phyloP scores from a whole-genome alignment of 2,113 vertebrate genomes.

The Dicaeum eximium region DNA sequence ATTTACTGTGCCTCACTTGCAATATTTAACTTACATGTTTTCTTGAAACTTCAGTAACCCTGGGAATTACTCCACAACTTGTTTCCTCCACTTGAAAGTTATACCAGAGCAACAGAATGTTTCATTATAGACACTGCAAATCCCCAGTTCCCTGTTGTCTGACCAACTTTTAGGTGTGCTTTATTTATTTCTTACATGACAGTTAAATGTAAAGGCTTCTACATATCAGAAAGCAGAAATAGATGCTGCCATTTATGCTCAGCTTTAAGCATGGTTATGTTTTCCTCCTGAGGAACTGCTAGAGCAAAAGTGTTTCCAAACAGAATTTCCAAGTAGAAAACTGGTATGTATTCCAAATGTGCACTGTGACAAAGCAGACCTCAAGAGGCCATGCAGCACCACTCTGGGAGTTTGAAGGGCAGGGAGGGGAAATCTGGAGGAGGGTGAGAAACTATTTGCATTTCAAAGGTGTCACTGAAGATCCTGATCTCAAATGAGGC shows the following conservation, averaged over 20 bases:
- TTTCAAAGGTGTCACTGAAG: not conserved
- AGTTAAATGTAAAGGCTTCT: not conserved
- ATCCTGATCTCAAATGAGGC: not conserved
- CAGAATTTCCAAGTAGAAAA: not conserved
- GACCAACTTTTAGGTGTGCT: not conserved
- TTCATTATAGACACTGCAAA: not conserved
- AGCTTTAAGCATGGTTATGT: not conserved
- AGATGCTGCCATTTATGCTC: not conserved
- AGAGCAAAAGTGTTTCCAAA: not conserved
- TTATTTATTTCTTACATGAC: not conserved
- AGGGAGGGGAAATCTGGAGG: not conserved
- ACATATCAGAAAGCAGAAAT: accelerated
- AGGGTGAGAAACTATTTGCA: not conserved
- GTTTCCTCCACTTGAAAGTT: not conserved
- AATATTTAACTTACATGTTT: not conserved
- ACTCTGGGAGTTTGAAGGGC: not conserved
- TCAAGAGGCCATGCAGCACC: accelerated
- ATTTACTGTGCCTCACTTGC: accelerated
- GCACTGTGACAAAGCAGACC: not conserved
- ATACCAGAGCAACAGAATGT: accelerated
- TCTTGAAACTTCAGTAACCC: not conserved
- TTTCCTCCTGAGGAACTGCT: not conserved
- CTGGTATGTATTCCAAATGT: not conserved
- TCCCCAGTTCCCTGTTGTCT: not conserved
- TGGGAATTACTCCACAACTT: not conserved